Evolutionary conservation across 2,888 invertebrate species (phyloP).

Genomic region (Volucella bombylans): DNA sequence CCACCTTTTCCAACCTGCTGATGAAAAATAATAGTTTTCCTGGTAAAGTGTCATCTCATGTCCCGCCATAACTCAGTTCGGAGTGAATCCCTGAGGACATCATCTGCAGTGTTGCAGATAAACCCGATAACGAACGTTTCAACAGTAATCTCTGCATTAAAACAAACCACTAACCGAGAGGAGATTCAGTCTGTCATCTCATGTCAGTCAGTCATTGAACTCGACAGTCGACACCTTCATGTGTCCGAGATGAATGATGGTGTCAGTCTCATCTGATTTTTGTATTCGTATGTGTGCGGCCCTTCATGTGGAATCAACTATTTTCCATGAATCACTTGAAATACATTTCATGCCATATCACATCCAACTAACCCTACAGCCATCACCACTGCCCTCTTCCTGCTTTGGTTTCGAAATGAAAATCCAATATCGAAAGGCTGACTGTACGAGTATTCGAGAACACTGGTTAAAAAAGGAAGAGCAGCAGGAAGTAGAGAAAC

Average conservation of each 20-base stretch:
- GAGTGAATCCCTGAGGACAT: slow-evolving; percentile 44
- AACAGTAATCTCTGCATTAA: slow-evolving; percentile 38
- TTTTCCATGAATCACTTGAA: slow-evolving; percentile 69
- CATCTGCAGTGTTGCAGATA: slow-evolving; percentile 48
- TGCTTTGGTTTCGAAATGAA: slow-evolving; percentile 56
- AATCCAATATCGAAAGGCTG: slow-evolving; percentile 50
- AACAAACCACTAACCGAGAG: slow-evolving; percentile 55
- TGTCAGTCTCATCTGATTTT: neutral
- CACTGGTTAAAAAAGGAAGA: neutral
- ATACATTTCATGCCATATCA: slow-evolving; percentile 63
- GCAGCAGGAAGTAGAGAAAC: slow-evolving; percentile 37
- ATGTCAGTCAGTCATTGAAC: slow-evolving; percentile 64
- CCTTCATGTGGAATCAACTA: slow-evolving; percentile 48
- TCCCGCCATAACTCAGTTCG: slow-evolving; percentile 38
- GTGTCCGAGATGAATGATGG: slow-evolving; percentile 27
- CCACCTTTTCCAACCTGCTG: neutral
- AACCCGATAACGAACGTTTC: slow-evolving; percentile 25
- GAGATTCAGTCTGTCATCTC: slow-evolving; percentile 2
- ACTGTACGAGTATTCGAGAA: slow-evolving; percentile 4
- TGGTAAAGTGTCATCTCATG: slow-evolving; percentile 37
- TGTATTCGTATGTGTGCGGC: slow-evolving; percentile 2
- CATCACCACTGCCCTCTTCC: neutral
- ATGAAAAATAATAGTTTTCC: slow-evolving; percentile 10
- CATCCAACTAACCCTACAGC: slow-evolving; percentile 28
- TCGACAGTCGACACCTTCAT: slow-evolving; percentile 16